Evolutionary conservation across 2,113 vertebrate genomes (phyloP).

Genomic region (Ondatra zibethicus): DNA sequence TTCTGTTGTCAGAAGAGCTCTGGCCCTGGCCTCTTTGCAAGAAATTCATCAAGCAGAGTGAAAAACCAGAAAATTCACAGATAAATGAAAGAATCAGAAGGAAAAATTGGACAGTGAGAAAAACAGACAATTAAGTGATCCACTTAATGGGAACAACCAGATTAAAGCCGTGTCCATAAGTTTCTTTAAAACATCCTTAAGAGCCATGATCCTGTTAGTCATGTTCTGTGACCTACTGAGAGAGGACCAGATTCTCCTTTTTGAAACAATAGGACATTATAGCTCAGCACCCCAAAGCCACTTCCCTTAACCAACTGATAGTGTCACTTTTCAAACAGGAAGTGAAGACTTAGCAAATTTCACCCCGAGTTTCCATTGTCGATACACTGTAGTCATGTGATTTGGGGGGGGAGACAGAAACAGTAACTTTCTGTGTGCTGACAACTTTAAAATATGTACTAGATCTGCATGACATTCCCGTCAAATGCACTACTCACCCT

Average conservation of each 20-base stretch:
- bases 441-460: constrained; percentile 53
- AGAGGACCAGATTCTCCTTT: constrained; percentile 58
- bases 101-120: not conserved
- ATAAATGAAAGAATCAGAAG: constrained; percentile 27
- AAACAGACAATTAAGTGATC: not conserved
- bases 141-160: constrained; percentile 9
- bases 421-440: constrained; percentile 70
- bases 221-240: constrained; percentile 53
- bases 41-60: constrained; percentile 10
- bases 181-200: constrained; percentile 44
- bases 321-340: constrained; percentile 81
- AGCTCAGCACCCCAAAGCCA: constrained; percentile 73
- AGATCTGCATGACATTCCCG: not conserved
- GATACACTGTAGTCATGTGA: constrained; percentile 56
- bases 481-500: not conserved
- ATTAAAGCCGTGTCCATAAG: constrained; percentile 53
- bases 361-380: constrained; percentile 73
- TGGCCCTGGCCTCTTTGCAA: not conserved
- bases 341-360: constrained; percentile 78
- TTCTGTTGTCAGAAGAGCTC: not conserved
- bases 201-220: constrained; percentile 39
- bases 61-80: constrained; percentile 1
- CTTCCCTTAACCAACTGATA: constrained; percentile 68
- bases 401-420: constrained; percentile 62
- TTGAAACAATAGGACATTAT: constrained; percentile 60